Base-by-base conservation (phyloP, 37 sponge, comb jelly and placozoan genomes). In the Chondrosia reniformis region DNA sequence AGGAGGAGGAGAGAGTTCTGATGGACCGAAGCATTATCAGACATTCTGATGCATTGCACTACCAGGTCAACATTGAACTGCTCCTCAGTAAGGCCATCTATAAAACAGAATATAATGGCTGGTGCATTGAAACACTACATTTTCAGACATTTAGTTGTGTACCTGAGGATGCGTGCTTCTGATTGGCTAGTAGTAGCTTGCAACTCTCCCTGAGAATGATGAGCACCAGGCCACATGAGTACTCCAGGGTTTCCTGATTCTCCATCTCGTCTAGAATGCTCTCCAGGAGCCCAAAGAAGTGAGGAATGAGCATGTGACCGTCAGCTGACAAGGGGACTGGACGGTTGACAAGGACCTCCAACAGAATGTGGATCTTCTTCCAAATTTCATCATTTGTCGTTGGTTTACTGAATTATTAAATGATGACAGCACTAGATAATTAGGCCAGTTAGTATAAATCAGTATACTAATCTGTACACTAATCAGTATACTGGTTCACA, bases 21-120 rank as follows among this genome's bases (percentile, higher is more conserved):
- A 30, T 94, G 95, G 19, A 89, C 91, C 45, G 84, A 92, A 52
- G 92, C 85, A 34, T 52, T 88, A 40, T 63, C 49, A 0, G 91
- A 85, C 55, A 76, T 45, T 17, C 91, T 81, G 46, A 96, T 59
- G 71, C 91, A 90, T 80, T 90, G 82, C 19, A 89, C 91, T 45
- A 90, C 81, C 46, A 84, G 81, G 41, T 96, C 95, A 61, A 96
- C 85, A 64, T 90, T 90, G 84, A 89, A 89, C 80, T 79, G 75
- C 38, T 61, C 72, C 63, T 90, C 97, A n/a, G 65, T 65, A 7
- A 93, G 77, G 67, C 81, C 36, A 1, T 46, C 89, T 81, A 45
- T 27, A 67, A 43, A 61, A 30, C 49, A 36, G 27, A 41, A 83
- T 15, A 21, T 22, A 33, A 10, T 21, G 28, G n/a, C 3, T 63